Evolutionary conservation across 2,888 invertebrate genomes (phyloP), one percentile per base, ranked within the genome.

Genomic region (Escarpia spicata): DNA sequence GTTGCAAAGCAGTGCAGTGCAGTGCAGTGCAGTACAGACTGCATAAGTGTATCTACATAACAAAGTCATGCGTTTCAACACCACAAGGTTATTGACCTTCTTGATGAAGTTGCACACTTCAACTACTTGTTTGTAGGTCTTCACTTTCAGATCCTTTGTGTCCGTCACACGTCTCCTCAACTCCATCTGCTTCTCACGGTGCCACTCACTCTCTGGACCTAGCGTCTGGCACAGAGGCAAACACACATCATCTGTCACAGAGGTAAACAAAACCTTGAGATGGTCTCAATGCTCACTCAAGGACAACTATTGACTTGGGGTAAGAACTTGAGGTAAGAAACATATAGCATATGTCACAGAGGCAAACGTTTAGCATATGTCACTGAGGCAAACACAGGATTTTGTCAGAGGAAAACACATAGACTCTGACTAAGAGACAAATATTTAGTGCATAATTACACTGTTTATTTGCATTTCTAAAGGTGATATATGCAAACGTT

Each of bases 41-140:
- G 8, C 90, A 2, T 90, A 3, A 31, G 31, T 90, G 15, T 43
- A 90, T 90, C 43, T 44, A 91, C 43, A 44, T 26, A 45, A 37
- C 31, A 91, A 2, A n/a, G 3, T 37, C 43, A 91, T n/a, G 43
- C 91, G n/a, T 37, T 44, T 6, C 43, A 91, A 12, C n/a, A 37
- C 26, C 3, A 15, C 91, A 91, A 31, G 52, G 37, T 26, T 31
- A 19, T 43, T 91, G 93, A 95, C 95, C 94, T 94, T 91, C 93
- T 94, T 95, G 45, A 95, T 95, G 15, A 94, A 91, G 15, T 94
- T 94, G 91, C 95, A 94, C 0, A 95, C 95, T 75, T 95, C 94
- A 10, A 91, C 58, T 0, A 94, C 92, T 26, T 91, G 92, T 58
- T 94, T 93, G 93, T 95, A 95, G 6, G 92, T 91, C 10, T 93